phyloP scores from a whole-genome alignment of 1,140 invertebrate species.

The Augochlora pura region DNA sequence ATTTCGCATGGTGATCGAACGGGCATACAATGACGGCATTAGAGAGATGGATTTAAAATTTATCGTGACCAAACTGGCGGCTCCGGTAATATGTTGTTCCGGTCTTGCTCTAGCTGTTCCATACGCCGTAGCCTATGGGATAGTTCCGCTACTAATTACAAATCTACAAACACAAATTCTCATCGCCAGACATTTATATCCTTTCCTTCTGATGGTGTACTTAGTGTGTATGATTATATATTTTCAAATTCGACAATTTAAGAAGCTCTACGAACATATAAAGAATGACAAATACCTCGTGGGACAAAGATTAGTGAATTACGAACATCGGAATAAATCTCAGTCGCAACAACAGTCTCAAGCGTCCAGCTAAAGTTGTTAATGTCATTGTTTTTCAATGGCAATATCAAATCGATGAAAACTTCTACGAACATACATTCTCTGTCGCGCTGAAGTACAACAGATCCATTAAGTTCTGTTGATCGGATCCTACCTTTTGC shows the following conservation, averaged over 20 bases:
- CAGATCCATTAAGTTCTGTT: constrained; percentile 59
- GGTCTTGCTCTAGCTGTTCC: constrained; percentile 94
- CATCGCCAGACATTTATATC: constrained; percentile 94
- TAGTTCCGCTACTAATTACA: constrained; percentile 90
- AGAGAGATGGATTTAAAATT: constrained; percentile 94
- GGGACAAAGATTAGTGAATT: constrained; percentile 96
- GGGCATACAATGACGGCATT: constrained; percentile 94
- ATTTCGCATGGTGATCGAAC: constrained; percentile 93
- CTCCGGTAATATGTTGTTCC: constrained; percentile 93
- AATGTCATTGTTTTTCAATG: constrained; percentile 36
- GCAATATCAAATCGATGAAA: constrained; percentile 58
- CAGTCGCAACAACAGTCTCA: constrained; percentile 75
- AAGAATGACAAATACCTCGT: constrained; percentile 99
- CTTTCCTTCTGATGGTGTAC: constrained; percentile 88
- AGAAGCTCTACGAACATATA: constrained; percentile 97
- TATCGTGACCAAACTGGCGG: constrained; percentile 91
- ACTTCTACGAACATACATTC: constrained; percentile 70
- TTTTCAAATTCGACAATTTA: constrained; percentile 94
- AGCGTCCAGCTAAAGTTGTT: constrained; percentile 69
- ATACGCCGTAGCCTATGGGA: constrained; percentile 91
- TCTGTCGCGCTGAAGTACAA: constrained; percentile 51
- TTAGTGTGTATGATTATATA: constrained; percentile 86
- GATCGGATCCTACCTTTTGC: constrained; percentile 65
- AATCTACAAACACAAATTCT: constrained; percentile 88
- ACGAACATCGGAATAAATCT: constrained; percentile 89